Evolutionary conservation across 2,888 invertebrate genomes (phyloP).

Genomic region (Meiosimyza decipiens): DNA sequence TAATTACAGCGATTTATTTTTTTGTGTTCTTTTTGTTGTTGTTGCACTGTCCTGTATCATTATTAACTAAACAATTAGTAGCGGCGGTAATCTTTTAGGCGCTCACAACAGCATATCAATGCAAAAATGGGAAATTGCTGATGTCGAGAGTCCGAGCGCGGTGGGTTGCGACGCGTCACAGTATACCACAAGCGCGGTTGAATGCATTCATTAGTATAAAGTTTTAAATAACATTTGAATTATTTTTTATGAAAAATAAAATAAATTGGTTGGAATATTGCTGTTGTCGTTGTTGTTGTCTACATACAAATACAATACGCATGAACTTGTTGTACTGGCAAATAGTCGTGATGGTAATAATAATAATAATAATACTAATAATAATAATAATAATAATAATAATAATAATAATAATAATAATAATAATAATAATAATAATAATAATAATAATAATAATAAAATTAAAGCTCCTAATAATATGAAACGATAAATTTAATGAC

Average conservation of each 20-base stretch:
- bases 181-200: background rate
- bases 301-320: too few relatives aligned
- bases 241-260: background rate
- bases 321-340: too few relatives aligned
- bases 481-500: conserved; percentile 32
- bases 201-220: conserved; percentile 17
- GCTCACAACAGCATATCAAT: background rate
- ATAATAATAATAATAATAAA: conserved; percentile 10
- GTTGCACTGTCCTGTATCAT: background rate
- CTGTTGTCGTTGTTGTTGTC: too few relatives aligned
- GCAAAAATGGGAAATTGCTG: background rate
- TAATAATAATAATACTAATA: conserved; percentile 7
- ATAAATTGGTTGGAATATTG: too few relatives aligned
- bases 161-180: background rate
- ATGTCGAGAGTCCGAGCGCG: background rate
- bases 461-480: conserved; percentile 36
- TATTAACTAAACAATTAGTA: conserved; percentile 13
- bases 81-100: conserved; percentile 1
- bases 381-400: conserved; percentile 18
- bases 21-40: background rate
- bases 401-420: conserved; percentile 14
- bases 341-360: background rate
- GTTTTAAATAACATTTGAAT: conserved; percentile 6
- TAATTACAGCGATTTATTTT: background rate
- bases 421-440: conserved; percentile 5